Percentiles rank a stretch among this genome's conserved stretches.
phyloP scores from a whole-genome alignment of 2,113 vertebrate species.

The Ammodytes dubius region DNA sequence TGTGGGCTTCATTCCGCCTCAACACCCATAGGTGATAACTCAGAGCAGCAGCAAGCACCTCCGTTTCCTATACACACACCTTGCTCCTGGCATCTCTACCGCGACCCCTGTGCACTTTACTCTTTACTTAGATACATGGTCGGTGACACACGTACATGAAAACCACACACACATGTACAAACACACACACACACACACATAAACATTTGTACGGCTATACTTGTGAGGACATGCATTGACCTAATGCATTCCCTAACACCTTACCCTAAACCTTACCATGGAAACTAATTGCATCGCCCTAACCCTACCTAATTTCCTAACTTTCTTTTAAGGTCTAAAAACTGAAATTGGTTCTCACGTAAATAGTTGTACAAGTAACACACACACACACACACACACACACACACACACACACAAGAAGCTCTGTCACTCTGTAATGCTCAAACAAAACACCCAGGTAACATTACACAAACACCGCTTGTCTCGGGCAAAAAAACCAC shows the following conservation, averaged over 20 bases:
- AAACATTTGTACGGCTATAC: too few relatives aligned
- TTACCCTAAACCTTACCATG: too few relatives aligned
- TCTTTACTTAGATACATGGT: slow-evolving; percentile 66
- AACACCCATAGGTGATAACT: slow-evolving; percentile 82
- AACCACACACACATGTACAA: not conserved
- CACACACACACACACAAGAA: slow-evolving; percentile 7
- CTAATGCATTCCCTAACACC: too few relatives aligned
- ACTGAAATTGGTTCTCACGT: too few relatives aligned
- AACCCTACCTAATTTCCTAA: too few relatives aligned
- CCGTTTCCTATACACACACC: slow-evolving; percentile 69
- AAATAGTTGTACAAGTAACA: too few relatives aligned
- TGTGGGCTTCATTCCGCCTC: slow-evolving; percentile 81
- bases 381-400: slow-evolving; percentile 9
- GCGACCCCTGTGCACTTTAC: slow-evolving; percentile 68
- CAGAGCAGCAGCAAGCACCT: slow-evolving; percentile 74
- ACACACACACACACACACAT: too few relatives aligned
- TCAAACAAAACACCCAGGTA: slow-evolving; percentile 54
- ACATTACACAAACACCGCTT: slow-evolving; percentile 45
- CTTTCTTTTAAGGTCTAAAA: too few relatives aligned
- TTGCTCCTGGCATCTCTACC: slow-evolving; percentile 67
- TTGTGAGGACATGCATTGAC: too few relatives aligned
- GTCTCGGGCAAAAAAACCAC: slow-evolving; percentile 32
- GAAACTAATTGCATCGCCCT: too few relatives aligned
- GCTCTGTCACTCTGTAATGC: slow-evolving; percentile 10
- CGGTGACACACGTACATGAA: slow-evolving; percentile 46